Percentiles rank a stretch among this genome's conserved stretches.
These are phyloP conservation scores for Plebejus anna DNA, from an alignment of 2,888 invertebrate species.

Conservation along the genomic window DNA sequence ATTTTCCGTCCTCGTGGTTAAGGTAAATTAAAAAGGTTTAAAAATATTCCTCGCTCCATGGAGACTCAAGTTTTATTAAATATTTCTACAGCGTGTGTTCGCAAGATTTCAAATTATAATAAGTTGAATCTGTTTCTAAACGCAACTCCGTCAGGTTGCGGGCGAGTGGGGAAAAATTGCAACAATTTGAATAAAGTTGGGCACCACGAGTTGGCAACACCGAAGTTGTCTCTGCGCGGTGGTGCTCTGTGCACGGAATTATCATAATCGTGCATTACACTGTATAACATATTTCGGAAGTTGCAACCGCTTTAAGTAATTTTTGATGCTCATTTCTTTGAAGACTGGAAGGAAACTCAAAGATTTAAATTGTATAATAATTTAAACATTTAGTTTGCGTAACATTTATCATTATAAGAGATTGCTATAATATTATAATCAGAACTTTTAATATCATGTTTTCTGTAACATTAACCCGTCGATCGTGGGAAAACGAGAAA, in stretches of 20 bases:
- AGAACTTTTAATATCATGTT: no score
- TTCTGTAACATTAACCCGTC: no score
- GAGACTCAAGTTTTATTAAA: background rate
- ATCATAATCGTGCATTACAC: constrained; percentile 17
- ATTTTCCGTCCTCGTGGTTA: background rate
- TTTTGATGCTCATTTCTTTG: background rate
- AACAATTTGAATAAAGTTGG: constrained; percentile 38
- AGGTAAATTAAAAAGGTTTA: background rate
- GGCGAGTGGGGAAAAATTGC: constrained; percentile 35
- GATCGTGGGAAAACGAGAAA: no score
- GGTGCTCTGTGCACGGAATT: background rate
- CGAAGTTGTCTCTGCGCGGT: constrained; percentile 1
- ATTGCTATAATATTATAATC: no score
- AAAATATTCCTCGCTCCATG: background rate
- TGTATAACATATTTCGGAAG: constrained; percentile 5
- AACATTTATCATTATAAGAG: no score
- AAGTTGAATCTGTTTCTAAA: constrained; percentile 23
- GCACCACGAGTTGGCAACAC: constrained; percentile 11
- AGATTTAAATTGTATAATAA: no score
- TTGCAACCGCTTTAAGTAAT: background rate
- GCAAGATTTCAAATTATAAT: constrained; percentile 25
- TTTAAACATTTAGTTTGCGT: no score
- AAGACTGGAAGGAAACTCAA: background rate
- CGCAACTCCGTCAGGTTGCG: constrained; percentile 21
- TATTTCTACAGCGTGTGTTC: constrained; percentile 17